Base-by-base conservation (phyloP, 1,140 invertebrate genomes). In the Dinoponera quadriceps region DNA sequence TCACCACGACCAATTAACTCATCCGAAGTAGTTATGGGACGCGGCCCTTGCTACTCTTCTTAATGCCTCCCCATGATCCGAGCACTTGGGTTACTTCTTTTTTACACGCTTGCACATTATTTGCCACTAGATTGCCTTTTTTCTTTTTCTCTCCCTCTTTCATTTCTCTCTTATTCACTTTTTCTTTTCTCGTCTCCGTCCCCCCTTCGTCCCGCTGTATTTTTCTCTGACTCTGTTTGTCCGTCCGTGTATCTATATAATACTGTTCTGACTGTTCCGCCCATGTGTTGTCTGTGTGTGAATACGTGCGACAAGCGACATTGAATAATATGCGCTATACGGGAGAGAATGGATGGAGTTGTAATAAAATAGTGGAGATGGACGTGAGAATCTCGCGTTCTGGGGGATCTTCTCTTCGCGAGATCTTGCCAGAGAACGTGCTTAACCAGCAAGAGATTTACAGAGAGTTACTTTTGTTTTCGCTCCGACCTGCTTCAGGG, bases 391-490 rank as follows among this genome's bases (percentile, higher is more conserved):
- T 87, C 88, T 83, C 86, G 84, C 86, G 78, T 88, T 87, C 65
- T 87, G 73, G 77, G 83, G 57, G 83, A 82, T 80, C 83, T n/a
- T n/a, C n/a, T n/a, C n/a, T n/a, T 85, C 62, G 22, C 78, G 82
- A 73, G 88, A 87, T 81, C 83, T 86, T 82, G n/a, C 82, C 85
- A 74, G 78, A 78, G 85, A 84, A 68, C 75, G 71, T 49, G 71
- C 22, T 49, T 54, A 65, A 57, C 59, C 74, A 82, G 63, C 77
- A 49, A 81, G 85, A 89, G 86, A 89, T 89, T 88, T 93, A 93
- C 93, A 91, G 90, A 90, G 82, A 90, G 68, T 90, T 92, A 91
- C 89, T 94, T 92, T 92, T 91, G 88, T 93, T 92, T 91, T 92
- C 80, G 91, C 81, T 93, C 85, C 90, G 88, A 86, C 84, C 75